Percentiles rank a stretch among this genome's conserved stretches.
Evolutionary conservation across 1,140 invertebrate genomes (phyloP).

Genomic region (Drosophila mauritiana): DNA sequence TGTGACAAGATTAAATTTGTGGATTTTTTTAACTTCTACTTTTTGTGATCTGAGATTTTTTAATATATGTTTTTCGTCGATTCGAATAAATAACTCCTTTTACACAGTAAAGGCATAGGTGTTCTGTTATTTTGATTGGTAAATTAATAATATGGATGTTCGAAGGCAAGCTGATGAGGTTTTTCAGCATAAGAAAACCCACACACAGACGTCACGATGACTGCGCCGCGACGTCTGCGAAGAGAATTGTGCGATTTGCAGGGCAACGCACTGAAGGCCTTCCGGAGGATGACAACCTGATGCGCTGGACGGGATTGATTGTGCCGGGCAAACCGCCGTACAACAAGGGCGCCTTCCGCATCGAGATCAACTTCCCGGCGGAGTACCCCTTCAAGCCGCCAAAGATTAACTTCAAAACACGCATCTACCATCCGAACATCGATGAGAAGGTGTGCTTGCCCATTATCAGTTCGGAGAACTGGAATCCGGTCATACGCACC

Average conservation of each 20-base stretch:
- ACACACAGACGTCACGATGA: constrained; percentile 85
- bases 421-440: constrained; percentile 99
- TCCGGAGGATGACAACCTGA: constrained; percentile 96
- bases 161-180: too few species aligned
- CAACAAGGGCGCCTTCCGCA: constrained; percentile 99
- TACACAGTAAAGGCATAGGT: too few species aligned
- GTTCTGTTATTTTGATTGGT: too few species aligned
- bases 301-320: constrained; percentile 97
- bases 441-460: constrained; percentile 99
- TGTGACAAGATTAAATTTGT: too few species aligned
- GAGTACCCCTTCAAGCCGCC: constrained; percentile 99
- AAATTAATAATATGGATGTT: too few species aligned
- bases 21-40: too few species aligned
- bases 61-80: too few species aligned
- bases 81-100: too few species aligned
- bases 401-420: constrained; percentile 99
- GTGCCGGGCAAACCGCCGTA: constrained; percentile 98
- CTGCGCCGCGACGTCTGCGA: constrained; percentile 89
- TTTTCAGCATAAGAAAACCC: neutral
- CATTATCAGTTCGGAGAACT: constrained; percentile 99
- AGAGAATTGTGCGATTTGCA: constrained; percentile 95
- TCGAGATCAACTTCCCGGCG: constrained; percentile 99
- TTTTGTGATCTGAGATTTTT: too few species aligned
- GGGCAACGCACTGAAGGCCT: constrained; percentile 93
- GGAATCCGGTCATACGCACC: constrained; percentile 99